Evolutionary conservation across 2,113 vertebrate genomes (phyloP).

Genomic region (Macquaria australasica): DNA sequence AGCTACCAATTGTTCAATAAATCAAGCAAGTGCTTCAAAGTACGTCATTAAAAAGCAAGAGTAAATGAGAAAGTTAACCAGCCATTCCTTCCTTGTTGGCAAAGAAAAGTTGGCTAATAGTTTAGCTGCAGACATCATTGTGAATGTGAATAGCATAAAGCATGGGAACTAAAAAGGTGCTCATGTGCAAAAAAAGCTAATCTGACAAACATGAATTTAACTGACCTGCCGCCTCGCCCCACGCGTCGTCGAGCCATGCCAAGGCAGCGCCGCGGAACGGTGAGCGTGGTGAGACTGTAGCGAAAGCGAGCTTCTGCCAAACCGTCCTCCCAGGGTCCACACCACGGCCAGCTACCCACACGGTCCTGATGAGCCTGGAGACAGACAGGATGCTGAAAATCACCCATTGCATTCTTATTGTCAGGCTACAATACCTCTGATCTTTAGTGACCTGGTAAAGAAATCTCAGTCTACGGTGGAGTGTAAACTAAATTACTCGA

Average conservation of each 20-base stretch:
- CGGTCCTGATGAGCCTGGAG: conserved; percentile 92
- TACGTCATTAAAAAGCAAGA: too few relatives aligned
- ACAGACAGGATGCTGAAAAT: background rate
- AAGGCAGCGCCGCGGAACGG: conserved; percentile 91
- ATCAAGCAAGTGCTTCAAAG: background rate
- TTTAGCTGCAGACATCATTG: too few relatives aligned
- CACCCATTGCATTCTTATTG: background rate
- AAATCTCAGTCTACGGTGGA: background rate
- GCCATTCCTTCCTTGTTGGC: background rate
- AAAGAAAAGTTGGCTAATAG: background rate
- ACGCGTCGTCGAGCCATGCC: conserved; percentile 94
- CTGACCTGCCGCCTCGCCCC: conserved; percentile 95
- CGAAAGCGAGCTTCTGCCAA: conserved; percentile 91
- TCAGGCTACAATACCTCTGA: background rate
- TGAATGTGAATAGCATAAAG: too few relatives aligned
- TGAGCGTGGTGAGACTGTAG: conserved; percentile 97
- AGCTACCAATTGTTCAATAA: background rate
- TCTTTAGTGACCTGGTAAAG: background rate
- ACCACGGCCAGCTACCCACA: conserved; percentile 94
- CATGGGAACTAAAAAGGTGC: background rate
- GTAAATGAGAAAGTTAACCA: background rate
- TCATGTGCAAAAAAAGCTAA: background rate
- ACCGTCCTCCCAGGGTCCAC: conserved; percentile 88
- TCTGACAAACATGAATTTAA: background rate
- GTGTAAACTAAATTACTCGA: background rate